A percentile compares a stretch with the other conserved stretches of the same genome.
Evolutionary conservation across 2,113 vertebrate species (phyloP).

Genomic region (Ginglymostoma cirratum): DNA sequence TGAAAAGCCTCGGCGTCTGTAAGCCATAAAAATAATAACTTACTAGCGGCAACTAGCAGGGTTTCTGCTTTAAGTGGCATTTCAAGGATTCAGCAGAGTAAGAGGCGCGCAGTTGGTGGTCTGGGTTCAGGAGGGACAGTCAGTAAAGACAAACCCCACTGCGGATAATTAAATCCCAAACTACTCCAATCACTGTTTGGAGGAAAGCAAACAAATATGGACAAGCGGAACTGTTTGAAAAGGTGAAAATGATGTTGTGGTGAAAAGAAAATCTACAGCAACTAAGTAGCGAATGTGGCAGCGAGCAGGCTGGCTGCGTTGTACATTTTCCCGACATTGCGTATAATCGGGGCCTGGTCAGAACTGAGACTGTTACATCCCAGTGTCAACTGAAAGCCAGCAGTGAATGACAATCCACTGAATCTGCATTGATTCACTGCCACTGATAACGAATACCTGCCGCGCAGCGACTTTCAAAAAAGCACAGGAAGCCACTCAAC

Average conservation of each 20-base stretch:
- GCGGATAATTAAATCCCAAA: slow-evolving; percentile 14
- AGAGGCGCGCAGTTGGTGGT: slow-evolving; percentile 3
- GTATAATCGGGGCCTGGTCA: not conserved
- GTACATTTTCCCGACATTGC: not conserved
- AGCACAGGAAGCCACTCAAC: not conserved
- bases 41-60: not conserved
- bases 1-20: not conserved
- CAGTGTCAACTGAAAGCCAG: not conserved
- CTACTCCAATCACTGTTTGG: not conserved
- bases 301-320: not conserved
- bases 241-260: not conserved
- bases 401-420: too few species aligned
- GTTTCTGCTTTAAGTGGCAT: not conserved
- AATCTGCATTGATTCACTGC: not conserved
- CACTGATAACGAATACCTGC: too few species aligned
- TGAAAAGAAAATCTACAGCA: not conserved
- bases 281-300: not conserved
- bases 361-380: not conserved
- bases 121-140: not conserved
- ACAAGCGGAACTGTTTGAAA: not conserved
- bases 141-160: not conserved
- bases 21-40: not conserved
- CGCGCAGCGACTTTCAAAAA: not conserved
- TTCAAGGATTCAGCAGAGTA: not conserved
- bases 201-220: not conserved